These are phyloP conservation scores for Trialeurodes vaporariorum DNA, from an alignment of 1,140 invertebrate genomes.

Conservation along the genomic window DNA sequence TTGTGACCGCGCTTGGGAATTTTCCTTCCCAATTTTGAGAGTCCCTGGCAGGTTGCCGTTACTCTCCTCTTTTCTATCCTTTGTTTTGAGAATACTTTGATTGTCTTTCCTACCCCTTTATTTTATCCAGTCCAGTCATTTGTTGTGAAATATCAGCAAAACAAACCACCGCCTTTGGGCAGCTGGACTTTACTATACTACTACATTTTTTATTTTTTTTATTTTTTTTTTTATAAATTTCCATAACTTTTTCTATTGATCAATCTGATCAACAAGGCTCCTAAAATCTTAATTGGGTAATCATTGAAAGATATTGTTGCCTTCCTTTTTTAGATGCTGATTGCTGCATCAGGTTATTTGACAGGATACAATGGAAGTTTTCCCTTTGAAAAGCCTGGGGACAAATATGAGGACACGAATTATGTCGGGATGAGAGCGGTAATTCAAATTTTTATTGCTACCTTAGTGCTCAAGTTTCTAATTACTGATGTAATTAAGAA, in stretches of 20 bases:
- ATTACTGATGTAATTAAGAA: too few relatives aligned
- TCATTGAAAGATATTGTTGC: slow-evolving; percentile 2
- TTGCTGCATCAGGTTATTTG: slow-evolving; percentile 80
- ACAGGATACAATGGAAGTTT: slow-evolving; percentile 95
- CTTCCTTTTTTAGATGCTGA: slow-evolving; percentile 67
- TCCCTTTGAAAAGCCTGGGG: slow-evolving; percentile 91
- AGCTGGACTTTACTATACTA: too few relatives aligned
- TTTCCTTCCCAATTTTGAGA: too few relatives aligned
- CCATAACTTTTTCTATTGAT: slow-evolving; percentile 1
- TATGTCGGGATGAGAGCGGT: slow-evolving; percentile 93
- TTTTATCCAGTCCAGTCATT: too few relatives aligned
- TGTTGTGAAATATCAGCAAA: too few relatives aligned
- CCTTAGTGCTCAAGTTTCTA: too few relatives aligned
- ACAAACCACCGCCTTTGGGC: too few relatives aligned
- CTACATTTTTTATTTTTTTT: background rate
- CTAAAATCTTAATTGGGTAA: background rate
- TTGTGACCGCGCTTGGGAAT: background rate
- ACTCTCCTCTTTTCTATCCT: background rate
- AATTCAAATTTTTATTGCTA: slow-evolving; percentile 33
- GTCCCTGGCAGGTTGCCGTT: too few relatives aligned
- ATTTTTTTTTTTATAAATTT: too few relatives aligned
- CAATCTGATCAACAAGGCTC: too few relatives aligned
- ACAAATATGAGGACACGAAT: slow-evolving; percentile 76
- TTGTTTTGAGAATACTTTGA: too few relatives aligned
- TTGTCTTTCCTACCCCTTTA: too few relatives aligned